Base-by-base conservation (phyloP, 2,113 vertebrate genomes). In the Sinocyclocheilus rhinocerous region DNA sequence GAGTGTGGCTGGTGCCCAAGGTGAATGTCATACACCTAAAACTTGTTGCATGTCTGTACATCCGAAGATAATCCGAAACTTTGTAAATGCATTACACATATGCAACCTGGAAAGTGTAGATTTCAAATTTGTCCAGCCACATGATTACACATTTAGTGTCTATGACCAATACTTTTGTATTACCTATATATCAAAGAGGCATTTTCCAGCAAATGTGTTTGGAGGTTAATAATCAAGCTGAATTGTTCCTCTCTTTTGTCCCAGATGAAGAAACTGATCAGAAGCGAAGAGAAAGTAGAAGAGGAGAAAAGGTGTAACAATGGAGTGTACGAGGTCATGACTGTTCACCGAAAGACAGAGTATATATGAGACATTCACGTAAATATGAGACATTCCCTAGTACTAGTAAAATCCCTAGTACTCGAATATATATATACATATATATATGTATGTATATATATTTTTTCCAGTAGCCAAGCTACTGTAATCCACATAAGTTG, bases 1-100 rank as follows among this genome's bases (percentile, higher is more conserved):
- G 1, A 22, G 52, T 86, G 85, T 86, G 78, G 78, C 0, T 82
- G 10, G 22, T 63, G 3, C 78, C 77, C 24, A 86, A 86, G 85
- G 85, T 86, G 20, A 85, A 57, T 48, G 45, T 48, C 45, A 48
- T 48, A 48, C 45, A 48, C 45, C 45, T 48, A 48, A 48, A 48
- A 12, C 45, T 48, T 48, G 45, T 12, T 48, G 45, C 45, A 48
- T 48, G 45, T 12, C 11, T 48, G 45, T 48, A 48, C 45, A 48
- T 48, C 45, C 45, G 2, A 48, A 48, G 45, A 48, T 48, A 12
- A 4, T 75, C 6, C n/a, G 2, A 45, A 24, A 45, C 36, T 48
- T 24, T n/a, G 36, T 73, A 45, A 73, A 45, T 73, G 10, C 70
- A 45, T 75, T 75, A 3, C 42, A 16, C 57, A 42, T 9, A 33